phyloP scores from a whole-genome alignment of 2,113 vertebrate species.

The Neoarius graeffei region DNA sequence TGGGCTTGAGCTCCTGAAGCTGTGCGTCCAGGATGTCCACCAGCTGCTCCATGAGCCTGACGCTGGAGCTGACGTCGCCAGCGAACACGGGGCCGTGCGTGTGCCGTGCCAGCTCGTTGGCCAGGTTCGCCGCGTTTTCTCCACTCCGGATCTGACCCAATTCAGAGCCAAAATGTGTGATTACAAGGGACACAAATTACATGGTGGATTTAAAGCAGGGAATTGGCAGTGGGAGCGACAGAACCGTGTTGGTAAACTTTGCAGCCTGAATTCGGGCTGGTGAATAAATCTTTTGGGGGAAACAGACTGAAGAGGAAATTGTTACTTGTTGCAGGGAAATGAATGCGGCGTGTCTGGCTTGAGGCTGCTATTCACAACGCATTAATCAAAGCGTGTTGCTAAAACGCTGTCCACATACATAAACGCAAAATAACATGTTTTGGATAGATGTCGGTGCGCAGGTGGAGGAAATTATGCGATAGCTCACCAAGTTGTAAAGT shows the following conservation, averaged over 20 bases:
- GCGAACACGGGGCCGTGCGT: conserved; percentile 94
- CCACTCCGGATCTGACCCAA: conserved; percentile 88
- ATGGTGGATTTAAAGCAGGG: conserved; percentile 7
- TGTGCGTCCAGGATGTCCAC: conserved; percentile 97
- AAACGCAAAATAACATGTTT: conserved; percentile 15
- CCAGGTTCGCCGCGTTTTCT: conserved; percentile 95
- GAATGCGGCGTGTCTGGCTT: conserved; percentile 15
- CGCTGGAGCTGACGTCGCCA: conserved; percentile 94
- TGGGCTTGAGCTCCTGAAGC: conserved; percentile 90
- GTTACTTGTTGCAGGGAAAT: conserved; percentile 2
- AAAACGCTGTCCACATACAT: conserved; percentile 11
- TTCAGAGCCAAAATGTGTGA: conserved; percentile 37
- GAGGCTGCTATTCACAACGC: conserved; percentile 10
- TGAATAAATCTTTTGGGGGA: background rate
- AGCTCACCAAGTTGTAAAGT: background rate
- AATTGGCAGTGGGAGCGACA: background rate
- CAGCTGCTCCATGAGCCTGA: conserved; percentile 95
- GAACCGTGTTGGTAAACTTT: conserved; percentile 37
- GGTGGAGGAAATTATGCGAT: background rate
- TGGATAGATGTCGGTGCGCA: background rate
- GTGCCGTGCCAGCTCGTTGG: conserved; percentile 95
- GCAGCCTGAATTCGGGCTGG: conserved; percentile 6
- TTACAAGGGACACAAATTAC: conserved; percentile 19
- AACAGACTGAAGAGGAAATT: conserved; percentile 6
- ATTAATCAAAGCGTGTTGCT: conserved; percentile 17